These are phyloP conservation scores for Scomberomorus guttatus DNA, from an alignment of 2,797 vertebrate genomes.

Conservation along the genomic window DNA sequence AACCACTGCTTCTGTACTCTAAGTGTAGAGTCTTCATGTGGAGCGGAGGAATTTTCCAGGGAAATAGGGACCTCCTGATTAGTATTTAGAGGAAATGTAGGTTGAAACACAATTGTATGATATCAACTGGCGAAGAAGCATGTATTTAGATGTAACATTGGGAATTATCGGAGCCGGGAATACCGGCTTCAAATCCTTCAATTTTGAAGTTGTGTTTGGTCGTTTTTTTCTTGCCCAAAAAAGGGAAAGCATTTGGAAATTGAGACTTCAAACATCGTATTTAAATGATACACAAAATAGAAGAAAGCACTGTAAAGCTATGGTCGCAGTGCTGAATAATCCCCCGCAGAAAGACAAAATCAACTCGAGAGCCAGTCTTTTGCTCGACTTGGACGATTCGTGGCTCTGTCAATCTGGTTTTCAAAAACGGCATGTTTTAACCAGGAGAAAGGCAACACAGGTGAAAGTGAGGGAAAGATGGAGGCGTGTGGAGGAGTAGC, in stretches of 20 bases:
- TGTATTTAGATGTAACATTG: neutral
- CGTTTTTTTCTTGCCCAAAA: neutral
- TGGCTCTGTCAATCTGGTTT: neutral
- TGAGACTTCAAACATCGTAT: neutral
- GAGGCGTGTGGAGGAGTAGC: conserved; percentile 47
- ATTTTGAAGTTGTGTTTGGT: neutral
- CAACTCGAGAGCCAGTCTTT: neutral
- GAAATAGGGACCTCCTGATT: neutral
- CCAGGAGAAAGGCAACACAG: neutral
- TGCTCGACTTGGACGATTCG: neutral
- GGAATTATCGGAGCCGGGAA: too few relatives aligned
- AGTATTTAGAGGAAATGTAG: neutral
- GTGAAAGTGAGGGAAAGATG: conserved; percentile 21
- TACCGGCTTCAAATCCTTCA: neutral
- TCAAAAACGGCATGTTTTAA: conserved; percentile 17
- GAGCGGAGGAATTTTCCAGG: neutral
- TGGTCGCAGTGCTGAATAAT: neutral
- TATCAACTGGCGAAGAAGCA: neutral
- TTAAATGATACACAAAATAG: neutral
- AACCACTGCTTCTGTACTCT: conserved; percentile 3
- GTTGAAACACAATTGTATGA: neutral
- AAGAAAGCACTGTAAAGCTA: neutral
- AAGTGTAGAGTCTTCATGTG: neutral
- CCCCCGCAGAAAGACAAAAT: neutral
- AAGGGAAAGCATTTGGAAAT: neutral